Percentiles rank a stretch among this genome's conserved stretches.
These are phyloP conservation scores for Peucedramus taeniatus DNA, from an alignment of 2,113 vertebrate genomes.

Conservation along the genomic window DNA sequence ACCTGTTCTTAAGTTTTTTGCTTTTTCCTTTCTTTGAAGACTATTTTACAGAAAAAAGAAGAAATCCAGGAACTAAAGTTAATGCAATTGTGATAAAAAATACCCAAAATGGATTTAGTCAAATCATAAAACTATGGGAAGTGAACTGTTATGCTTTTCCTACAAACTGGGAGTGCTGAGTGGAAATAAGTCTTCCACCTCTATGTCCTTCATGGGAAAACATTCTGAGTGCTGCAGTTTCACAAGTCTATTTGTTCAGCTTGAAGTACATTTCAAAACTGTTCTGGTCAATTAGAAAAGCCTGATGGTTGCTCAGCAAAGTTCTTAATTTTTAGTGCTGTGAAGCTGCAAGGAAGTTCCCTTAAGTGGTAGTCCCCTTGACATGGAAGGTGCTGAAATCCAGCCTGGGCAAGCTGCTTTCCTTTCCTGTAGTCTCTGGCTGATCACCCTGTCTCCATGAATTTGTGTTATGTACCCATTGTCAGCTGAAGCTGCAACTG, in stretches of 20 bases:
- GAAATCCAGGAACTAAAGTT: not conserved
- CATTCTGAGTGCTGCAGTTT: not conserved
- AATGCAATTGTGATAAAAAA: not conserved
- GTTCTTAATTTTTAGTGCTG: not conserved
- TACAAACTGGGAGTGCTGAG: not conserved
- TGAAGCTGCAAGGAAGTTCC: not conserved
- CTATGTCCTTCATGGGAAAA: not conserved
- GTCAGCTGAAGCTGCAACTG: not conserved
- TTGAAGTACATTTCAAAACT: not conserved
- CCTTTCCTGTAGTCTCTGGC: not conserved
- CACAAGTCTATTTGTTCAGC: not conserved
- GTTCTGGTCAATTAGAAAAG: conserved; percentile 6
- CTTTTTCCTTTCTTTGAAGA: not conserved
- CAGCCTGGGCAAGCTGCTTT: not conserved
- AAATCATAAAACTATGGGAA: not conserved
- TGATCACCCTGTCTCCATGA: not conserved
- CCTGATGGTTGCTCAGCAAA: not conserved
- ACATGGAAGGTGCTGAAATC: not conserved
- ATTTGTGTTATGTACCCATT: not conserved
- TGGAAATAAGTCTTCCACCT: not conserved
- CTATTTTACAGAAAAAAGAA: not conserved
- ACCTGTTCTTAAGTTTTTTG: not conserved
- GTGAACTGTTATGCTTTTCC: not conserved
- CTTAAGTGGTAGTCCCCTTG: not conserved
- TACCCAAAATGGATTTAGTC: not conserved